A percentile compares a stretch with the other conserved stretches of the same genome.
Evolutionary conservation across 2,113 vertebrate genomes (phyloP).

Genomic region (Uropsilus gracilis): DNA sequence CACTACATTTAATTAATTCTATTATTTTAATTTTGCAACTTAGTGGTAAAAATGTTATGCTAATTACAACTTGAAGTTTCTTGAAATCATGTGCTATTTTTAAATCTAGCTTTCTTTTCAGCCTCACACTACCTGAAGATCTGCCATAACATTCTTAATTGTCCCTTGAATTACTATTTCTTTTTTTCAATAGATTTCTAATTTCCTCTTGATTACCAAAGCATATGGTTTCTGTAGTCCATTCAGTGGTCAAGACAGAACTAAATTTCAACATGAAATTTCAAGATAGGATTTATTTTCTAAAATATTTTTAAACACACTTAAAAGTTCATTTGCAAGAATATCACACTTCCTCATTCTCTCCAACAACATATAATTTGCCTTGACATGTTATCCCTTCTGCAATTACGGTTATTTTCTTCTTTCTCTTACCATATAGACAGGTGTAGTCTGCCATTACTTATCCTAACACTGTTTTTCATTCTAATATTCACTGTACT

Average conservation of each 20-base stretch:
- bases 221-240: not conserved
- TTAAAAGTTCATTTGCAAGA: slow-evolving; percentile 31
- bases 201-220: not conserved
- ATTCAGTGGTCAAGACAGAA: not conserved
- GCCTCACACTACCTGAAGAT: not conserved
- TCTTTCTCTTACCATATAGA: not conserved
- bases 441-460: slow-evolving; percentile 34
- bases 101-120: not conserved
- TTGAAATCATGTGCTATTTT: slow-evolving; percentile 10
- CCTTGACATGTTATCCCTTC: not conserved
- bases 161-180: not conserved
- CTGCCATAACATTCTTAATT: not conserved
- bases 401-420: slow-evolving; percentile 11
- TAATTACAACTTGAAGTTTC: slow-evolving; percentile 25
- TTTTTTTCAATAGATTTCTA: not conserved
- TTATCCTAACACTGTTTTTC: not conserved
- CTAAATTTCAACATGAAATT: not conserved
- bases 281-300: slow-evolving; percentile 3
- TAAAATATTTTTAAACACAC: not conserved
- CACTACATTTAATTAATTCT: not conserved
- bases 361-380: slow-evolving; percentile 46
- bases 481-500: not conserved
- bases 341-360: slow-evolving; percentile 50
- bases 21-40: not conserved
- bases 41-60: not conserved